Percentiles rank a stretch among this genome's conserved stretches.
Conservation (phyloP, 1,140 invertebrate species). For the Octopus bimaculoides region DNA sequence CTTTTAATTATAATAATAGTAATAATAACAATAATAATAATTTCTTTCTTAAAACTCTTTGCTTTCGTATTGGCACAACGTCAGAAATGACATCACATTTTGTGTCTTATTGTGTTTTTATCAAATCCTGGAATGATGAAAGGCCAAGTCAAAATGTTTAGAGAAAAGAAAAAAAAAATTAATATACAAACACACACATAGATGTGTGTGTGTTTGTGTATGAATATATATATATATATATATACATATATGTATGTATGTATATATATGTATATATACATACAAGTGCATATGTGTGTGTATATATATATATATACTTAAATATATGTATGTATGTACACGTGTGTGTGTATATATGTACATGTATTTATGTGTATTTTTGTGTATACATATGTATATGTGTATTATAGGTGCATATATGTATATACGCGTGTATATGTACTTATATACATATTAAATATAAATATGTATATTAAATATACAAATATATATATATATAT, state of each 20-base stretch:
- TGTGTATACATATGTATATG: background rate
- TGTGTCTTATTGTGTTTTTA: no score
- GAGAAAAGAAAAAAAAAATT: no score
- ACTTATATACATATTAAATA: background rate
- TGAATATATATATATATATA: background rate
- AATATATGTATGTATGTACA: background rate
- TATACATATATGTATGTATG: background rate
- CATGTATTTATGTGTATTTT: background rate
- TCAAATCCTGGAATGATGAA: no score
- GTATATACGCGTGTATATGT: background rate
- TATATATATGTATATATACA: background rate
- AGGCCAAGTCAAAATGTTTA: no score
- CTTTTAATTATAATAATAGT: no score
- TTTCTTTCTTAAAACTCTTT: no score
- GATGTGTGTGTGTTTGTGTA: background rate
- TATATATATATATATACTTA: background rate
- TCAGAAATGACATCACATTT: no score
- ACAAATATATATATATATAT: background rate
- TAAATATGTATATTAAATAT: no score
- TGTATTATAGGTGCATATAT: background rate
- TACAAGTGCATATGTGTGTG: background rate
- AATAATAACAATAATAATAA: no score
- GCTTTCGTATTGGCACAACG: no score
- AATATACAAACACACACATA: background rate
- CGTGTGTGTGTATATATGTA: background rate